Conservation (phyloP, 2,888 invertebrate genomes). For the Orthonevra nobilis region DNA sequence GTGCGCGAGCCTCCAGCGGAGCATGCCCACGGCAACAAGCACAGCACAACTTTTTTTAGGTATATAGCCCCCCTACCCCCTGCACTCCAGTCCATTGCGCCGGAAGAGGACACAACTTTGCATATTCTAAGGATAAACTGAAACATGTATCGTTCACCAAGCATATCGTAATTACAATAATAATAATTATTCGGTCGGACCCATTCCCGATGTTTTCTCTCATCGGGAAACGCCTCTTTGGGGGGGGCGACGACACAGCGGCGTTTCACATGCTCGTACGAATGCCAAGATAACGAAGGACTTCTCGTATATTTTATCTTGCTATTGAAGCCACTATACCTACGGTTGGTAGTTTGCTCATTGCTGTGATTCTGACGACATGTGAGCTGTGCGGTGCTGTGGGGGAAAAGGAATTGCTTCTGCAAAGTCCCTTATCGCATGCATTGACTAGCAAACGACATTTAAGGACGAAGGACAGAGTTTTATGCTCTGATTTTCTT, state of each 20-base stretch:
- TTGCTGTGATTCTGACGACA: slow-evolving; percentile 25
- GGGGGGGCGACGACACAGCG: no score
- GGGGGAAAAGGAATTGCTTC: background rate
- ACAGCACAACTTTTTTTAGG: no score
- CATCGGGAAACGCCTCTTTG: no score
- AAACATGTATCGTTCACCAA: slow-evolving; percentile 65
- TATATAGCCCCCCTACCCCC: background rate
- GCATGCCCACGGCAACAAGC: slow-evolving; percentile 57
- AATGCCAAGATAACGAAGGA: slow-evolving; percentile 67
- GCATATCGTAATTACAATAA: slow-evolving; percentile 70
- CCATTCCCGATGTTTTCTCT: slow-evolving; percentile 33
- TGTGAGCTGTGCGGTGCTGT: slow-evolving; percentile 8
- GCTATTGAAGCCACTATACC: slow-evolving; percentile 34
- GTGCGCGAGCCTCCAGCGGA: slow-evolving; percentile 52
- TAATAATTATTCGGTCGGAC: slow-evolving; percentile 69
- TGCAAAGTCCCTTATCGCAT: slow-evolving; percentile 54
- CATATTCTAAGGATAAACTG: slow-evolving; percentile 48
- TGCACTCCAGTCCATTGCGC: background rate
- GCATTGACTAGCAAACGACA: slow-evolving; percentile 65
- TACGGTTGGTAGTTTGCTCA: no score
- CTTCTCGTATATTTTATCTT: slow-evolving; percentile 68
- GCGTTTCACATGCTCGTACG: background rate
- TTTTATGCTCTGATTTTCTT: slow-evolving; percentile 33
- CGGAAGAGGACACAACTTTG: slow-evolving; percentile 47
- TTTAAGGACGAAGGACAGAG: slow-evolving; percentile 56